Evolutionary conservation across 2,888 invertebrate species (phyloP), one percentile per base, ranked within the genome.

Genomic region (Mechanitis mazaeus): DNA sequence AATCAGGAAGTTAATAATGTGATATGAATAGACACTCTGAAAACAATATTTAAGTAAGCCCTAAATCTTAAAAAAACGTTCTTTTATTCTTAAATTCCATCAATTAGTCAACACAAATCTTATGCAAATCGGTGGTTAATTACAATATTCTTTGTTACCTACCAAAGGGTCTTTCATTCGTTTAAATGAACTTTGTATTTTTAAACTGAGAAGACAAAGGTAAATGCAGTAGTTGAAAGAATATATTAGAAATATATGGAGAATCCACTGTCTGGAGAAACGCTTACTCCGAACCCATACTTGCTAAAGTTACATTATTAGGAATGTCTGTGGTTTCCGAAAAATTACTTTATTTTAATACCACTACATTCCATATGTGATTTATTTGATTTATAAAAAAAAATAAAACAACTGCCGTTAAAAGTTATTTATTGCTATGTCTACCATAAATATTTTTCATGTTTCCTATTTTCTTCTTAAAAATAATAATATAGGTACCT

Each of bases 71-170:
- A 60, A 56, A 60, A 60, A 45, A 54, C 56, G 45, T 67, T 65
- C 68, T 70, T 68, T 73, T 64, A 60, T 71, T 76, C 73, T 73
- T 68, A 69, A 76, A 78, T 76, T 76, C 73, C 66, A 64, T 72
- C 75, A 79, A 83, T 83, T 82, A 81, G 77, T 81, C 77, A 76
- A 73, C 73, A 72, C 64, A 72, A 78, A 80, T 81, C 80, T 78
- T 78, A 82, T 83, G 82, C 79, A 81, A 84, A 84, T 81, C 66
- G 71, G 74, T 78, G 75, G 78, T 78, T 79, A 81, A 82, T 80
- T 80, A 78, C 77, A 66, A 70, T 72, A 75, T 76, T 72, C 69
- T 72, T 73, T 74, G 74, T 79, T 79, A 74, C 78, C 80, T 78
- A 74, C 65, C 60, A 75, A 73, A 78, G 77, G 74, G 73, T 74